These are phyloP conservation scores for Eublepharis macularius DNA, from an alignment of 2,113 vertebrate genomes.

Conservation along the genomic window DNA sequence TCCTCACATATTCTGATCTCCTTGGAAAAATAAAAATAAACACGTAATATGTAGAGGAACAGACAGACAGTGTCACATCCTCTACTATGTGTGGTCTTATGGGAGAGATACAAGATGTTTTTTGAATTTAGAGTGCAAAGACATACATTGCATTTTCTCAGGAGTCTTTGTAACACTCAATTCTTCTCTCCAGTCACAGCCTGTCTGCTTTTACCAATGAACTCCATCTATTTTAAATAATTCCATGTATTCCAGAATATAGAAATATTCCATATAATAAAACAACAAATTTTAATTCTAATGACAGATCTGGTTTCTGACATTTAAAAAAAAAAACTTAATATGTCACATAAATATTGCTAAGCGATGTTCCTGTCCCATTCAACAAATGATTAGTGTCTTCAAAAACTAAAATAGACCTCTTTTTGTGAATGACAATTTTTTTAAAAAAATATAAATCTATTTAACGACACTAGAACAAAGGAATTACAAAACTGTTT, in stretches of 20 bases:
- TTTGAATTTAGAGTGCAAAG: background rate
- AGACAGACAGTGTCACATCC: background rate
- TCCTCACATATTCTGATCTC: too few relatives aligned
- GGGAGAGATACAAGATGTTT: background rate
- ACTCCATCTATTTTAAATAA: background rate
- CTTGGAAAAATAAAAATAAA: too few relatives aligned
- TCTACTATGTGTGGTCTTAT: background rate
- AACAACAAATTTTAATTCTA: background rate
- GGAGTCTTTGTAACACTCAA: background rate
- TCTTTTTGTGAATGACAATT: constrained; percentile 26
- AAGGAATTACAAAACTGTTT: constrained; percentile 39
- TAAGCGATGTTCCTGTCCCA: background rate
- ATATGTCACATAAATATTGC: background rate
- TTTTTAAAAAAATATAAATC: constrained; percentile 17
- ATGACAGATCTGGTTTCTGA: background rate
- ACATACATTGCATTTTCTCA: background rate
- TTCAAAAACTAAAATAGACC: background rate
- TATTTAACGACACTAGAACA: constrained; percentile 36
- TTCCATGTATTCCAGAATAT: constrained; percentile 1
- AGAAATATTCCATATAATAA: background rate
- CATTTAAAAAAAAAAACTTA: constrained; percentile 23
- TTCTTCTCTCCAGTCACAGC: background rate
- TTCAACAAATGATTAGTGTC: background rate
- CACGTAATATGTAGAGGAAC: too few relatives aligned
- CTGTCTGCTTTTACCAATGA: background rate